Conservation (phyloP, 2,797 vertebrate species). For the Petrocephalus schoutedeni region DNA sequence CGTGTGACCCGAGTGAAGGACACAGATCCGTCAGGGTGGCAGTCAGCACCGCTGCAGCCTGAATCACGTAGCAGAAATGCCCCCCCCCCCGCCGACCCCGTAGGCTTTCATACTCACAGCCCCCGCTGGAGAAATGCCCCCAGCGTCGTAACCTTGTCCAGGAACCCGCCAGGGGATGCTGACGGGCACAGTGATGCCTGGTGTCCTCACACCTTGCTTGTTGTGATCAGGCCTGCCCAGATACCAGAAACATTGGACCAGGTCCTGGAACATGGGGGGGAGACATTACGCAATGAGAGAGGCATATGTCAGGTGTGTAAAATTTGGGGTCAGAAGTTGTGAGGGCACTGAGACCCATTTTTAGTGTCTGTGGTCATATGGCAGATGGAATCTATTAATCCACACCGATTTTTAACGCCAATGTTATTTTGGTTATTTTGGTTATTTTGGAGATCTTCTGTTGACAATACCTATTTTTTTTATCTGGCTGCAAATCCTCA, state of each 20-base stretch:
- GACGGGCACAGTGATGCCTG: neutral
- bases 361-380: neutral
- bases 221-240: neutral
- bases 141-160: neutral
- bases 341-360: neutral
- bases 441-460: neutral
- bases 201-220: constrained; percentile 33
- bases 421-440: neutral
- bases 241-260: neutral
- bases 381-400: neutral
- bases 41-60: constrained; percentile 28
- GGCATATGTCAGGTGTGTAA: neutral
- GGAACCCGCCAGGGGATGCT: neutral
- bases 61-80: constrained; percentile 28
- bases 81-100: neutral
- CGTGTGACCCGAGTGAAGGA: constrained; percentile 35
- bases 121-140: constrained; percentile 16
- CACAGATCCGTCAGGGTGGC: constrained; percentile 32
- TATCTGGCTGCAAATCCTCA: neutral
- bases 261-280: neutral
- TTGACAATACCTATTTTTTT: neutral
- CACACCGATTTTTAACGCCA: neutral
- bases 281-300: neutral
- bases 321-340: neutral
- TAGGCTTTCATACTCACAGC: constrained; percentile 26